phyloP scores from a whole-genome alignment of 1,140 invertebrate species.

The Scaptomyza pallida region DNA sequence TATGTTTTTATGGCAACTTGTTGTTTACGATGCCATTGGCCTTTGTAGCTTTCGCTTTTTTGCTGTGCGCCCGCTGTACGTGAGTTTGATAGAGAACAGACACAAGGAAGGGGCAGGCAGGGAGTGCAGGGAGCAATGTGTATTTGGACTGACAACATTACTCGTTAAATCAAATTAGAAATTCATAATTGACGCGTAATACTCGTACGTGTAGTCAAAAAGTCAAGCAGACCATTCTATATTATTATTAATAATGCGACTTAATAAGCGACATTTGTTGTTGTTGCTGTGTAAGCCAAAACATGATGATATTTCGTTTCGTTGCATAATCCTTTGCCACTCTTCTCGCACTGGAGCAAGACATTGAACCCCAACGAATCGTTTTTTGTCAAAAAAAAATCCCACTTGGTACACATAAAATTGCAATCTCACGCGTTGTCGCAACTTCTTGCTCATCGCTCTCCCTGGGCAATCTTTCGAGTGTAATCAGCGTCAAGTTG shows the following conservation, averaged over 20 bases:
- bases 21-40: constrained; percentile 68
- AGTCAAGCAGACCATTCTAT: constrained; percentile 65
- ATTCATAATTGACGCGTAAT: constrained; percentile 79
- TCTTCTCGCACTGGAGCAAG: constrained; percentile 19
- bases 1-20: constrained; percentile 17
- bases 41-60: constrained; percentile 74
- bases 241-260: constrained; percentile 76
- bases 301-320: constrained; percentile 77
- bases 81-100: constrained; percentile 61
- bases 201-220: constrained; percentile 26
- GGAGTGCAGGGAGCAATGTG: background rate
- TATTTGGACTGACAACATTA: constrained; percentile 28
- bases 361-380: constrained; percentile 74
- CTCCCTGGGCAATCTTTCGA: constrained; percentile 66
- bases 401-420: constrained; percentile 67
- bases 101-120: background rate
- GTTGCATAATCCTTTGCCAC: constrained; percentile 70
- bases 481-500: constrained; percentile 56
- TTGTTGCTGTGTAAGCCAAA: constrained; percentile 60
- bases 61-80: constrained; percentile 48
- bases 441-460: background rate
- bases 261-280: constrained; percentile 68
- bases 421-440: constrained; percentile 73
- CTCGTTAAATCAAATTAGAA: constrained; percentile 63
- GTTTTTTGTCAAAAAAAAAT: constrained; percentile 28